Conservation (phyloP, 2,888 invertebrate genomes). For the Rhamphomyia laevipes region DNA sequence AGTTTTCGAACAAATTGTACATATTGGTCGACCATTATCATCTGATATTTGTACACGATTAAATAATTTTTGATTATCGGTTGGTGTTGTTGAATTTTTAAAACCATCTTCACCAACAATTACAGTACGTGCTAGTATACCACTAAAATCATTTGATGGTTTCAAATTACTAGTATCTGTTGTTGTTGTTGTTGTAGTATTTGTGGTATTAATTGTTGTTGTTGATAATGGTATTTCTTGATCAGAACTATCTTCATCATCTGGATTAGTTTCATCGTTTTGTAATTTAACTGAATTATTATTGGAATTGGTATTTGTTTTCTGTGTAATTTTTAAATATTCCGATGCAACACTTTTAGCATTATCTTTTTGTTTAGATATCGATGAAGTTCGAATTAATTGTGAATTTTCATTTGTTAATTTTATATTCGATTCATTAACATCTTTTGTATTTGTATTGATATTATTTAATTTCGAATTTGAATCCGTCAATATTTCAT, state of each 20-base stretch:
- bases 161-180: constrained; percentile 18
- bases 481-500: neutral
- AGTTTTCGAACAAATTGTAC: constrained; percentile 79
- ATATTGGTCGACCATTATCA: constrained; percentile 66
- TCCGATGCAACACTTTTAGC: constrained; percentile 56
- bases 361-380: constrained; percentile 24
- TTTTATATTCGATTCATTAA: no score
- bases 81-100: constrained; percentile 35
- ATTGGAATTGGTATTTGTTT: constrained; percentile 7
- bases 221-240: constrained; percentile 12
- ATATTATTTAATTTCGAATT: neutral
- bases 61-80: constrained; percentile 35
- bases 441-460: neutral
- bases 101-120: constrained; percentile 53
- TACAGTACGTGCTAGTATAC: constrained; percentile 31
- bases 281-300: constrained; percentile 5
- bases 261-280: constrained; percentile 16
- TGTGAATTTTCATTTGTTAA: no score
- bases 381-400: no score
- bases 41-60: constrained; percentile 41
- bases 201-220: neutral
- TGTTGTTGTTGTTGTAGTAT: constrained; percentile 1
- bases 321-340: constrained; percentile 47
- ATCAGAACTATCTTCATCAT: constrained; percentile 19
- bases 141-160: constrained; percentile 27